A percentile compares a stretch with the other conserved stretches of the same genome.
Evolutionary conservation across 1,140 invertebrate genomes (phyloP).

Genomic region (Caenorhabditis latens): DNA sequence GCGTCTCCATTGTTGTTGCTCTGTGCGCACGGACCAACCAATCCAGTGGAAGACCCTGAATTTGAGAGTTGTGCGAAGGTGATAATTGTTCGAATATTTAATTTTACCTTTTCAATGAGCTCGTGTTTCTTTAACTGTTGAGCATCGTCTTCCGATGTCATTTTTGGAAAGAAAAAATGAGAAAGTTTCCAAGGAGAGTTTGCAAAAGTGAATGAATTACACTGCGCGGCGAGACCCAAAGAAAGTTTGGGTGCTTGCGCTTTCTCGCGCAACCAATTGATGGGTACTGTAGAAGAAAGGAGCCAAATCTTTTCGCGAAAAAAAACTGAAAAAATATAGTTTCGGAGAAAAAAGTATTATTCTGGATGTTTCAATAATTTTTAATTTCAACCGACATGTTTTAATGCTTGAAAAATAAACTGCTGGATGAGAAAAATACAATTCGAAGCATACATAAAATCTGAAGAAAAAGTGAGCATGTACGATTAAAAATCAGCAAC

Average conservation of each 20-base stretch:
- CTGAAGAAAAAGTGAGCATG: too few species aligned
- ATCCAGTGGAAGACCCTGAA: constrained; percentile 14
- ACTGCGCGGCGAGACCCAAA: neutral
- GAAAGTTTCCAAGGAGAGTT: neutral
- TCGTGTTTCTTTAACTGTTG: neutral
- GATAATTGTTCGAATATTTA: neutral
- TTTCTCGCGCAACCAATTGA: neutral
- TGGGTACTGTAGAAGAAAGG: too few species aligned
- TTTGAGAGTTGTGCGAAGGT: neutral
- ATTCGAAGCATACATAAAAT: too few species aligned
- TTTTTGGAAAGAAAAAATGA: neutral
- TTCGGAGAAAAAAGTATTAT: too few species aligned
- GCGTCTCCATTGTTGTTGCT: neutral
- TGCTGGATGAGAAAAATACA: too few species aligned
- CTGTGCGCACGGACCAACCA: constrained; percentile 19
- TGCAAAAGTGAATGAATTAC: neutral
- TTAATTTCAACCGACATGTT: too few species aligned
- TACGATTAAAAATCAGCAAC: too few species aligned
- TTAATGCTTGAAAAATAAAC: too few species aligned
- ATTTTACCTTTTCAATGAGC: neutral
- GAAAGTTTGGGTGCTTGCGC: neutral
- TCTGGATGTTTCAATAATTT: too few species aligned
- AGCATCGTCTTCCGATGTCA: neutral
- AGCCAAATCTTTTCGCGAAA: too few species aligned
- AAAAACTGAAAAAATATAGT: too few species aligned